Conservation (phyloP, 2,113 vertebrate species). For the Arothron firmamentum region DNA sequence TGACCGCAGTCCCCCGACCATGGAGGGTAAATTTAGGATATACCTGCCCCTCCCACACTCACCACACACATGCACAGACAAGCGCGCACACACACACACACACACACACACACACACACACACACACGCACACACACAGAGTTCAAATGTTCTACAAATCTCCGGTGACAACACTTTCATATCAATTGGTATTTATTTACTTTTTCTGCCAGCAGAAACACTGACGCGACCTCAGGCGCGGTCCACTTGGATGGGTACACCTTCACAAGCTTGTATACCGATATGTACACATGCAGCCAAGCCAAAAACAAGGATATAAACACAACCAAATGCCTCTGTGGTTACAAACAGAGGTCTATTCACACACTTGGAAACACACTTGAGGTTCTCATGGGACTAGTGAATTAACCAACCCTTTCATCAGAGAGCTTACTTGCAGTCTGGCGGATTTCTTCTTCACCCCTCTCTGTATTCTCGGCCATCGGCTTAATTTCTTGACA, state of each 20-base stretch:
- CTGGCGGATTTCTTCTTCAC: constrained; percentile 33
- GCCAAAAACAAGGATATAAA: constrained; percentile 68
- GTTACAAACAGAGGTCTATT: constrained; percentile 58
- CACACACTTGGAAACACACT: constrained; percentile 38
- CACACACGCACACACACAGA: constrained; percentile 24
- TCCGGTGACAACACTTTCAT: constrained; percentile 37
- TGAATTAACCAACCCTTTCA: constrained; percentile 49
- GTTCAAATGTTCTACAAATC: constrained; percentile 31
- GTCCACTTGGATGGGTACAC: constrained; percentile 3
- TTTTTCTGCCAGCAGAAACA: constrained; percentile 13
- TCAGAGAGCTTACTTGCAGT: constrained; percentile 33
- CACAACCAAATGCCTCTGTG: constrained; percentile 65
- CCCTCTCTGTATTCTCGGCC: constrained; percentile 1
- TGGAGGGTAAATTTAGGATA: constrained; percentile 65
- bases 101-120: constrained; percentile 33
- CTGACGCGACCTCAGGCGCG: constrained; percentile 18
- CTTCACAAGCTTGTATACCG: constrained; percentile 16
- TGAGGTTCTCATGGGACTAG: constrained; percentile 46
- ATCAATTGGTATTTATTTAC: constrained; percentile 41
- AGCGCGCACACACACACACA: constrained; percentile 21
- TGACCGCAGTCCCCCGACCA: constrained; percentile 54
- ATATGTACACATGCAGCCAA: constrained; percentile 39
- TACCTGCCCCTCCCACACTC: constrained; percentile 48
- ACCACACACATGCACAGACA: constrained; percentile 37
- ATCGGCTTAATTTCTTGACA: background rate